phyloP scores from a whole-genome alignment of 2,797 vertebrate species.

The Prionace glauca region DNA sequence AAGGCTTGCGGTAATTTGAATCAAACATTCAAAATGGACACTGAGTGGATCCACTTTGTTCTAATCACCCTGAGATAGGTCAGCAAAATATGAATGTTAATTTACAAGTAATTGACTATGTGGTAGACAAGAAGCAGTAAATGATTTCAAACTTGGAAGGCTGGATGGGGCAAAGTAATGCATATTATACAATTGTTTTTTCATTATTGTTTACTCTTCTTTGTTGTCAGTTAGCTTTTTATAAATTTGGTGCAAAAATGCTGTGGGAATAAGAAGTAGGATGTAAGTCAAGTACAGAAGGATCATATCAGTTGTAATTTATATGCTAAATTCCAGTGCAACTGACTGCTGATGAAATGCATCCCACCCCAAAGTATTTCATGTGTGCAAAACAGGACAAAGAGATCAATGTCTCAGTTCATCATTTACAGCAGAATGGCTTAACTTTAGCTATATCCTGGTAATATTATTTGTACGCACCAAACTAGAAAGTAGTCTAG shows the following conservation, averaged over 20 bases:
- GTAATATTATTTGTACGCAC: background rate
- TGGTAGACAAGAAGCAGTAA: background rate
- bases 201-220: no score
- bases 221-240: no score
- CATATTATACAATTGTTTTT: background rate
- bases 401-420: background rate
- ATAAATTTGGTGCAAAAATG: background rate
- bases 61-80: background rate
- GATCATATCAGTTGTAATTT: background rate
- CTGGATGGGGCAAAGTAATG: background rate
- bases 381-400: background rate
- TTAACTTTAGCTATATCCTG: background rate
- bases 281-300: background rate
- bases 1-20: background rate
- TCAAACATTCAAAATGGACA: background rate
- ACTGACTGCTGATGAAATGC: background rate
- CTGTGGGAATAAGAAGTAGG: background rate
- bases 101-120: background rate
- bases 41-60: no score
- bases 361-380: background rate
- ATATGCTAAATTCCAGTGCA: background rate
- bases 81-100: background rate
- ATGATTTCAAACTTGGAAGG: background rate
- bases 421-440: background rate
- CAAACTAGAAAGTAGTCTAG: background rate